Conservation (phyloP, 2,797 vertebrate species). For the Oophaga sylvatica region DNA sequence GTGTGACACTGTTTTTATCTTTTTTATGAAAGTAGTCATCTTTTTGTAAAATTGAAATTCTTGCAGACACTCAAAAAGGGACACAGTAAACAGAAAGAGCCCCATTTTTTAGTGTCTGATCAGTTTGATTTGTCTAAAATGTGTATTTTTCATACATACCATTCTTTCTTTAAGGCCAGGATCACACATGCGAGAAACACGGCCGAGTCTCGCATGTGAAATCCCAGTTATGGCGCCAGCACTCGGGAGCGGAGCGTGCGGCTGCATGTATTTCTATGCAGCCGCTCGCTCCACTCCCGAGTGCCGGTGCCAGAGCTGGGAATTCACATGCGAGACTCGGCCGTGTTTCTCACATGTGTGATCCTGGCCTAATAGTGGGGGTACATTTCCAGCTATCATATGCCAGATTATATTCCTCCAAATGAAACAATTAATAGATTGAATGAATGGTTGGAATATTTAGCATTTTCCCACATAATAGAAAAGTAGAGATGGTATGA, state of each 20-base stretch:
- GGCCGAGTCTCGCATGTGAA: too few relatives aligned
- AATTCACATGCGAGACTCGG: too few relatives aligned
- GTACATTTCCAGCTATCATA: background rate
- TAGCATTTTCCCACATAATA: conserved; percentile 23
- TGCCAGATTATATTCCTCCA: background rate
- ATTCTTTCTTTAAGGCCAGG: background rate
- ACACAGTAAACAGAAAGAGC: background rate
- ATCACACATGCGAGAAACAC: too few relatives aligned
- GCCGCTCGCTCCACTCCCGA: too few relatives aligned
- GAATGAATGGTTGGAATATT: background rate
- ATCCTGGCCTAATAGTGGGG: too few relatives aligned
- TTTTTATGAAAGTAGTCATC: background rate
- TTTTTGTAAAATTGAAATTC: background rate
- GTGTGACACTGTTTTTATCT: background rate
- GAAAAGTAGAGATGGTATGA: conserved; percentile 70
- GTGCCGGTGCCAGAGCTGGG: too few relatives aligned
- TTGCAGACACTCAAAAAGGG: background rate
- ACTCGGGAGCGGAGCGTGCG: too few relatives aligned
- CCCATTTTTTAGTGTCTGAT: background rate
- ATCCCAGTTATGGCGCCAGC: too few relatives aligned
- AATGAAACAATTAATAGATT: conserved; percentile 6
- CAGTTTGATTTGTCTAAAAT: background rate
- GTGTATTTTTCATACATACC: background rate
- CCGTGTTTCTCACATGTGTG: too few relatives aligned
- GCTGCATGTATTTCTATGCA: too few relatives aligned